These are phyloP conservation scores for Paragorgia papillata DNA, from an alignment of 92 coral and sea anemone species.

Conservation along the genomic window DNA sequence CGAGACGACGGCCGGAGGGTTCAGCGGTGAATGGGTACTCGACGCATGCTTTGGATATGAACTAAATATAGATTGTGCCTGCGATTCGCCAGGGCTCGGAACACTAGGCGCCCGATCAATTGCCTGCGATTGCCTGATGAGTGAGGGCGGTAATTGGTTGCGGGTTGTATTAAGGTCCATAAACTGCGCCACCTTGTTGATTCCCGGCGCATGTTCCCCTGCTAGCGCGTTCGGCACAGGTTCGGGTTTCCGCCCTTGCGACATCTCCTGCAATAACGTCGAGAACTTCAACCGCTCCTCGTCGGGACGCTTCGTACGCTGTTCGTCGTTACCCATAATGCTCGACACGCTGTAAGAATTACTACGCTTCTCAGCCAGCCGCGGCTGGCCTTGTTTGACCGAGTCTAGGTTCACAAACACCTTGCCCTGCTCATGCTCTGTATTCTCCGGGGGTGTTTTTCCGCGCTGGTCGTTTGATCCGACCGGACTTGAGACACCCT, in stretches of 20 bases:
- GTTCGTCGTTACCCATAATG: constrained; percentile 29
- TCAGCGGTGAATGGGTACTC: constrained; percentile 9
- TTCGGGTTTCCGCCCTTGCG: constrained; percentile 25
- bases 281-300: constrained; percentile 28
- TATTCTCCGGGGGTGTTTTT: constrained; percentile 12
- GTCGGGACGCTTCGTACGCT: constrained; percentile 24
- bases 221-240: background rate
- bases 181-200: constrained; percentile 13
- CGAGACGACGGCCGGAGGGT: constrained; percentile 2
- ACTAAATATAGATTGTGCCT: background rate
- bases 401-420: constrained; percentile 1
- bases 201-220: background rate
- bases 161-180: constrained; percentile 37
- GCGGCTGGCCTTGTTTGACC: background rate
- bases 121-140: constrained; percentile 14
- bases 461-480: constrained; percentile 1
- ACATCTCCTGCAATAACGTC: constrained; percentile 34
- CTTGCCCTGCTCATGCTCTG: background rate
- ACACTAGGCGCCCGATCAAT: background rate
- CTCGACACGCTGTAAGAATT: constrained; percentile 34
- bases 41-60: constrained; percentile 3
- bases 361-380: constrained; percentile 17
- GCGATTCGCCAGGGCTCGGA: background rate
- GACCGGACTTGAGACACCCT: background rate
- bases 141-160: constrained; percentile 13